Evolutionary conservation across 1,140 invertebrate genomes (phyloP).

Genomic region (Pachypeltis micranthus): DNA sequence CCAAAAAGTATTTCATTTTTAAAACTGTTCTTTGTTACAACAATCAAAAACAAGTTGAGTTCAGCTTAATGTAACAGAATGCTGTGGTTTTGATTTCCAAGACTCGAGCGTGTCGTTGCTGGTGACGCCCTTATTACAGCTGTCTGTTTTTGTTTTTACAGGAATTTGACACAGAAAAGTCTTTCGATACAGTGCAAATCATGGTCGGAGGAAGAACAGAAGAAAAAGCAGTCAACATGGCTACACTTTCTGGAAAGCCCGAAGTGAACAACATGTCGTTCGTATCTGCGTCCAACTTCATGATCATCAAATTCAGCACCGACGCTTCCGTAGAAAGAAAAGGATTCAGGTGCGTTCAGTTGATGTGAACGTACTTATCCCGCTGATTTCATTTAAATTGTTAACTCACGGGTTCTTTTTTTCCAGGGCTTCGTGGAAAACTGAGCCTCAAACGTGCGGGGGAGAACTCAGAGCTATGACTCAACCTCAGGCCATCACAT

Average conservation of each 20-base stretch:
- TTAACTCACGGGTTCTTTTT: slow-evolving; percentile 13
- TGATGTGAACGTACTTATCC: not conserved
- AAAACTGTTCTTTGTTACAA: too few species aligned
- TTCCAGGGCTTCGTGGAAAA: slow-evolving; percentile 87
- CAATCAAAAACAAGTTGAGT: too few species aligned
- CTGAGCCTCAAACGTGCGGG: slow-evolving; percentile 79
- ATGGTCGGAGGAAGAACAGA: slow-evolving; percentile 88
- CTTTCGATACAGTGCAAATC: slow-evolving; percentile 91
- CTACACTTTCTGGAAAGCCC: slow-evolving; percentile 80
- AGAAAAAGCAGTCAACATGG: slow-evolving; percentile 80
- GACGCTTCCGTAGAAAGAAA: slow-evolving; percentile 87
- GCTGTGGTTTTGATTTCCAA: too few species aligned
- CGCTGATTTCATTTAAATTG: not conserved
- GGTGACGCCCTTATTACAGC: too few species aligned
- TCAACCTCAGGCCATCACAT: slow-evolving; percentile 69
- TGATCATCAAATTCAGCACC: slow-evolving; percentile 93
- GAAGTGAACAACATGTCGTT: slow-evolving; percentile 70
- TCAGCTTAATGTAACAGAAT: too few species aligned
- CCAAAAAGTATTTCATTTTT: too few species aligned
- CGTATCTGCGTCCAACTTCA: slow-evolving; percentile 91
- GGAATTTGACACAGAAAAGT: slow-evolving; percentile 93
- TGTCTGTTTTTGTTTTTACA: slow-evolving; percentile 74
- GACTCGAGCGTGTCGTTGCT: too few species aligned
- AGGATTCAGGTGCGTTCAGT: slow-evolving; percentile 55
- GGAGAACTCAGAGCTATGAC: slow-evolving; percentile 68